Evolutionary conservation across 1,140 invertebrate genomes (phyloP).

Genomic region (Drosophila pruinosa): DNA sequence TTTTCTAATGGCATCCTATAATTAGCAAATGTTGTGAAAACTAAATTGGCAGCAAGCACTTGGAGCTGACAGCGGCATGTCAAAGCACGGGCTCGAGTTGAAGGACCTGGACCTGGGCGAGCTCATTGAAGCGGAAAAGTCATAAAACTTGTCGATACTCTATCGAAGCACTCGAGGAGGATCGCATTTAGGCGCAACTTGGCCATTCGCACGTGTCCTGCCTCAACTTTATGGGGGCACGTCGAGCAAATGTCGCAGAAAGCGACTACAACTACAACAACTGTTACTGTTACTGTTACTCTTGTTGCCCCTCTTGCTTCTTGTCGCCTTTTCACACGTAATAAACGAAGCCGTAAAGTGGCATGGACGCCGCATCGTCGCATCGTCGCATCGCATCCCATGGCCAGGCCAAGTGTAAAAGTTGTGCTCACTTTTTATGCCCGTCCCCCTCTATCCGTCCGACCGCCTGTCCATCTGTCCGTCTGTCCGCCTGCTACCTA

Average conservation of each 20-base stretch:
- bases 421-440: slow-evolving; percentile 60
- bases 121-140: slow-evolving; percentile 34
- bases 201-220: slow-evolving; percentile 69
- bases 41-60: not conserved
- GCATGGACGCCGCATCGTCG: slow-evolving; percentile 63
- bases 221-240: slow-evolving; percentile 53
- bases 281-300: not conserved
- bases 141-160: slow-evolving; percentile 25
- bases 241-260: slow-evolving; percentile 59
- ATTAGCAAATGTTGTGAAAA: slow-evolving; percentile 37
- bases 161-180: not conserved
- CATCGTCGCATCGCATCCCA: not conserved
- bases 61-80: not conserved
- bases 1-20: slow-evolving; percentile 40
- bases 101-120: too few species aligned
- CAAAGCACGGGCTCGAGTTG: not conserved
- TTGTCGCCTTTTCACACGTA: slow-evolving; percentile 75
- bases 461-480: too few species aligned
- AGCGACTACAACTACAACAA: not conserved
- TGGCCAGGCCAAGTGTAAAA: slow-evolving; percentile 59
- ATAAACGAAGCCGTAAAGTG: slow-evolving; percentile 78
- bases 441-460: not conserved
- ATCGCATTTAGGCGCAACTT: slow-evolving; percentile 61
- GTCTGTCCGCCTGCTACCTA: not conserved
- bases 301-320: too few species aligned